Evolutionary conservation across 2,888 invertebrate species (phyloP).

Genomic region (Marasmarcha lunaedactyla): DNA sequence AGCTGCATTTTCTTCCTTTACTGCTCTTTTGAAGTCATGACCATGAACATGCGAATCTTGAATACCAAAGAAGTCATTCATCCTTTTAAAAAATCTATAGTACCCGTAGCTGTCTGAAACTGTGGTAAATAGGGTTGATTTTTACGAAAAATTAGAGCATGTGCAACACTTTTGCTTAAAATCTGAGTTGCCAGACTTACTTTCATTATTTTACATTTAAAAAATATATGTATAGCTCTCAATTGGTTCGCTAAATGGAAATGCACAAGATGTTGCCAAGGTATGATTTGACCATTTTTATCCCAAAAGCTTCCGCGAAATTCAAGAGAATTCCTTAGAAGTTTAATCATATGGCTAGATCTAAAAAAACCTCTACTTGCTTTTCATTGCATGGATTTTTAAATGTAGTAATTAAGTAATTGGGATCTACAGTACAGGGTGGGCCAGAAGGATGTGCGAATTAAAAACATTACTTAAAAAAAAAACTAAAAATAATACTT

Average conservation of each 20-base stretch:
- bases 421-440: slow-evolving; percentile 4
- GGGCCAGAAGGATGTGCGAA: too few relatives aligned
- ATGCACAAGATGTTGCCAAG: neutral
- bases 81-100: neutral
- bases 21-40: neutral
- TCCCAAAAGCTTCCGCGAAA: too few relatives aligned
- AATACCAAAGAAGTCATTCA: slow-evolving; percentile 4
- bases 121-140: too few relatives aligned
- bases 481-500: too few relatives aligned
- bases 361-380: neutral
- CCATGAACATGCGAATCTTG: slow-evolving; percentile 4
- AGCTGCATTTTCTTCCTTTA: neutral
- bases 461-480: too few relatives aligned
- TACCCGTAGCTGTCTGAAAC: too few relatives aligned
- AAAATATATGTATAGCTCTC: neutral
- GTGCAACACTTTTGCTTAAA: too few relatives aligned
- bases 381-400: slow-evolving; percentile 2
- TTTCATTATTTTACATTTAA: too few relatives aligned
- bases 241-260: neutral
- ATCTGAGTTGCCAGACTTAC: too few relatives aligned
- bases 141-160: too few relatives aligned
- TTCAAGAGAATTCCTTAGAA: slow-evolving; percentile 9
- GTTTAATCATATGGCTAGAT: slow-evolving; percentile 13
- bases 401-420: slow-evolving; percentile 5
- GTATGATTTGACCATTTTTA: too few relatives aligned